A percentile compares a stretch with the other conserved stretches of the same genome.
Conservation (phyloP, 1,140 invertebrate species). For the Copidosoma floridanum region DNA sequence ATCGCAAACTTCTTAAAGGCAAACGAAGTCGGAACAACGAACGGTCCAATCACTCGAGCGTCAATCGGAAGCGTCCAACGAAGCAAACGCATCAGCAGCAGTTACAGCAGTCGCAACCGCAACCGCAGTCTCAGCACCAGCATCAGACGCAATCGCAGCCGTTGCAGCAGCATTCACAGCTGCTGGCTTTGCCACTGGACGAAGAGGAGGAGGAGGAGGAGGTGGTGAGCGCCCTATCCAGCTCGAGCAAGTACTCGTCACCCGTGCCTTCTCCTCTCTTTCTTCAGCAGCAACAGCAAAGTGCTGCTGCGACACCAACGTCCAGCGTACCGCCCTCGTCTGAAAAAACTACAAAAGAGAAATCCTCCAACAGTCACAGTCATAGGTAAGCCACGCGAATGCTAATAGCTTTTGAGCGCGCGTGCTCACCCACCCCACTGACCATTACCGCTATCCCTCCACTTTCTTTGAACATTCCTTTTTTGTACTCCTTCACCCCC, state of each 20-base stretch:
- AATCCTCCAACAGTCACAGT: slow-evolving; percentile 43
- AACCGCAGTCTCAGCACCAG: no score
- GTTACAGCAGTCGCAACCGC: no score
- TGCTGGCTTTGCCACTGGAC: neutral
- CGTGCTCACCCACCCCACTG: no score
- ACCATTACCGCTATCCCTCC: no score
- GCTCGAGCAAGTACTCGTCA: slow-evolving; percentile 57
- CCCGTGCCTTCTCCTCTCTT: slow-evolving; percentile 57
- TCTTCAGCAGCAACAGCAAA: slow-evolving; percentile 49
- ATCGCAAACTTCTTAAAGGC: slow-evolving; percentile 58
- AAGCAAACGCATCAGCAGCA: slow-evolving; percentile 36
- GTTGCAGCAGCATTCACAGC: neutral
- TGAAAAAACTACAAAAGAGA: slow-evolving; percentile 51
- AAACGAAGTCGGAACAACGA: slow-evolving; percentile 49
- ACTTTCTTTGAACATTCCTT: no score
- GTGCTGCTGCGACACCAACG: slow-evolving; percentile 33
- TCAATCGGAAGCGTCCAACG: slow-evolving; percentile 45
- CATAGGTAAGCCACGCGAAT: slow-evolving; percentile 39
- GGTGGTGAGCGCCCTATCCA: slow-evolving; percentile 48
- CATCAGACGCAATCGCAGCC: no score
- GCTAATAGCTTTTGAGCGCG: slow-evolving; percentile 9
- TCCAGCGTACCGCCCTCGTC: slow-evolving; percentile 29
- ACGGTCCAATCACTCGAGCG: slow-evolving; percentile 39
- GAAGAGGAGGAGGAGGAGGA: slow-evolving; percentile 48
- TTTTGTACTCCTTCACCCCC: no score